A percentile compares a stretch with the other conserved stretches of the same genome.
Evolutionary conservation across 2,888 invertebrate genomes (phyloP).

Genomic region (Epistrophe grossulariae): DNA sequence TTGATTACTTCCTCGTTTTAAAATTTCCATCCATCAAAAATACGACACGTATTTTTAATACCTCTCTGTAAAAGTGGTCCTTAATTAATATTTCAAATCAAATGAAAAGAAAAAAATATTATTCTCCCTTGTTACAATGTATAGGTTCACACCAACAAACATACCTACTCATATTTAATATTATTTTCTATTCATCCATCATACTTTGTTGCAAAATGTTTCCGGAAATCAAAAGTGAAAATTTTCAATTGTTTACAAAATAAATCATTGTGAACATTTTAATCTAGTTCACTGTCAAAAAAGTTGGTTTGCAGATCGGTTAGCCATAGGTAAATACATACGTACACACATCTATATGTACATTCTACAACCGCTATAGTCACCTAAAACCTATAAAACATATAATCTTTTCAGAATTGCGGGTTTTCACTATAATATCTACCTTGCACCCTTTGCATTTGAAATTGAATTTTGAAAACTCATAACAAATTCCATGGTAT

Average conservation of each 20-base stretch:
- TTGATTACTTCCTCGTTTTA: too few species aligned
- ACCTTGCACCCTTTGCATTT: not conserved
- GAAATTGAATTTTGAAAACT: conserved; percentile 20
- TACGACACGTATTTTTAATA: too few species aligned
- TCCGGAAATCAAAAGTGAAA: not conserved
- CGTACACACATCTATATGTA: not conserved
- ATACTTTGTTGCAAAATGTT: not conserved
- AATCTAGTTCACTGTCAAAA: conserved; percentile 2
- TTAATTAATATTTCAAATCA: not conserved
- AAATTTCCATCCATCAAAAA: not conserved
- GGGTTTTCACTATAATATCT: not conserved
- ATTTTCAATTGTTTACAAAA: conserved; percentile 15
- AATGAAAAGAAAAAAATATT: not conserved
- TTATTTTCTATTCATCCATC: not conserved
- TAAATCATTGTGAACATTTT: not conserved
- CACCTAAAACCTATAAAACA: conserved; percentile 6
- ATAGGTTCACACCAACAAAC: too few species aligned
- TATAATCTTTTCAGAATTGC: conserved; percentile 17
- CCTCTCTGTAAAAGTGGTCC: not conserved
- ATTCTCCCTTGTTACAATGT: not conserved
- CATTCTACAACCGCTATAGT: not conserved
- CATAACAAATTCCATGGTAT: conserved; percentile 5
- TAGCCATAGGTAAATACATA: not conserved
- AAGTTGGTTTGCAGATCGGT: not conserved
- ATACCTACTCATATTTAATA: too few species aligned